Evolutionary conservation across 2,888 invertebrate species (phyloP), one percentile per base, ranked within the genome.

Genomic region (Dynastes hyllus): DNA sequence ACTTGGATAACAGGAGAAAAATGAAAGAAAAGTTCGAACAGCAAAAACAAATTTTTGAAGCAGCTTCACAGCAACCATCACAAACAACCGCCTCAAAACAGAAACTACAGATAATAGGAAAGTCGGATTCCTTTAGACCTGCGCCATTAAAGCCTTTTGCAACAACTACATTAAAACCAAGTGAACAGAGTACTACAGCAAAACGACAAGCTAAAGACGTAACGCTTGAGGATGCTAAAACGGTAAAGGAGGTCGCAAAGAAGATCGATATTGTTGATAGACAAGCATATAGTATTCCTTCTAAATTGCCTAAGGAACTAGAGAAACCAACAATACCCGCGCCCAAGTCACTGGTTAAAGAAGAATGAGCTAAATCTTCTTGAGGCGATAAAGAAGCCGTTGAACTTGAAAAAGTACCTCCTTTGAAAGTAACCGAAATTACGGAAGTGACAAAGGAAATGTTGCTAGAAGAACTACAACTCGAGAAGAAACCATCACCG

Each of bases 1-100:
- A n/a, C n/a, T 27, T 51, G 27, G 61, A 75, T 37, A 45, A 22
- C 5, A 61, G n/a, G 8, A 16, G 2, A 16, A 63, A 63, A 75
- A 75, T 50, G 5, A 75, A 75, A 66, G 29, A 65, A 37, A 67
- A 53, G 29, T 66, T 76, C 16, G 76, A 76, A 76, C 76, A 76
- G 66, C 76, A 76, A 27, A 76, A 53, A 66, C 32, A 37, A 11
- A 8, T 58, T 27, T 40, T 66, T 9, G 76, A 76, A 58, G n/a
- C 22, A 16, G n/a, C 22, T 1, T 58, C 55, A 8, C 22, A 58
- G 55, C 16, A 22, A 6, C 16, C 55, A 58, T 0, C 22, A 58
- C 3, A n/a, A 8, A 22, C 5, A 58, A 58, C 16, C 2, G 1
- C 22, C 8, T n/a, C 11, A 22, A 45, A 45, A 67, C 66, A 22